Evolutionary conservation across 2,797 vertebrate genomes (phyloP).

Genomic region (Muraenolepis orangiensis): DNA sequence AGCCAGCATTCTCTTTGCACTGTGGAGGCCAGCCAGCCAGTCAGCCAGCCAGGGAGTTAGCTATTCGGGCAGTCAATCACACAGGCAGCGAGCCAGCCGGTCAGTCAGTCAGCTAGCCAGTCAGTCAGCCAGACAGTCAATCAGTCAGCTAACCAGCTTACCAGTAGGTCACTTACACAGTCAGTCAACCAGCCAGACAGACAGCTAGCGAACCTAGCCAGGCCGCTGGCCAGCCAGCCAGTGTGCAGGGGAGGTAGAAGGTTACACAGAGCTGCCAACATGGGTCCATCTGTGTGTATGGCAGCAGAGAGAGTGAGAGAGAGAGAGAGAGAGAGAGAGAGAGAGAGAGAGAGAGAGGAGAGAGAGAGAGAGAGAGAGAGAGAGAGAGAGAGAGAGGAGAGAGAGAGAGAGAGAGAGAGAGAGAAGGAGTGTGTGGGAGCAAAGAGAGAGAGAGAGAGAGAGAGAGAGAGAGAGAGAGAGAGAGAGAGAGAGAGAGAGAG

Average conservation of each 20-base stretch:
- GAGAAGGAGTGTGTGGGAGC: too few relatives aligned
- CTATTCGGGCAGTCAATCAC: constrained; percentile 29
- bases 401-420: constrained; percentile 32
- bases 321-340: neutral
- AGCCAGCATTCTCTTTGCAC: constrained; percentile 57
- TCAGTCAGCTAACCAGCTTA: neutral
- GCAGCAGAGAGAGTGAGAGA: constrained; percentile 43
- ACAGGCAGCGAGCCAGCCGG: constrained; percentile 8
- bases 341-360: neutral
- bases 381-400: constrained; percentile 41
- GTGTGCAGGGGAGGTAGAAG: constrained; percentile 39
- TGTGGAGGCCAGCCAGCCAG: constrained; percentile 50
- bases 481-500: constrained; percentile 37
- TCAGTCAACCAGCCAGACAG: neutral
- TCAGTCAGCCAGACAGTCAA: constrained; percentile 4
- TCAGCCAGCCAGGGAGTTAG: neutral
- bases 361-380: neutral
- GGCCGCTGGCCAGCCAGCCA: constrained; percentile 14
- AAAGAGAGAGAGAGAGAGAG: neutral
- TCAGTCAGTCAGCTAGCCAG: neutral
- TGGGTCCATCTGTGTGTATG: constrained; percentile 51
- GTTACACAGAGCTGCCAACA: constrained; percentile 44
- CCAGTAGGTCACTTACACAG: neutral
- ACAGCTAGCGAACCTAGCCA: neutral
- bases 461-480: neutral